phyloP scores from a whole-genome alignment of 2,113 vertebrate species.

The Odobenus rosmarus region DNA sequence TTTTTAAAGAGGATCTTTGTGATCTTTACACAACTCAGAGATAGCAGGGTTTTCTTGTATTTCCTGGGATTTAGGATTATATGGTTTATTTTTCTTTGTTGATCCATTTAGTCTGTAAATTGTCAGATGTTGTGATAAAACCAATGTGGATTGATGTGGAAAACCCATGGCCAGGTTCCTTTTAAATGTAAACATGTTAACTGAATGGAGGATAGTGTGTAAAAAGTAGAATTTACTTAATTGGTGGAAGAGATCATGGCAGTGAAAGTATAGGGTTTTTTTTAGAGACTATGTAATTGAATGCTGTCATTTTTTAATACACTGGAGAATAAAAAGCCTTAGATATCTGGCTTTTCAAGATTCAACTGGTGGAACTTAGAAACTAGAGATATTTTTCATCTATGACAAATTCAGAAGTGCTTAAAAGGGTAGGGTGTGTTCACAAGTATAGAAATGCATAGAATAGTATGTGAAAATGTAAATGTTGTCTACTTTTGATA shows the following conservation, averaged over 20 bases:
- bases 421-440: not conserved
- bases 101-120: not conserved
- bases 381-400: not conserved
- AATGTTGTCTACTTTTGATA: constrained; percentile 18
- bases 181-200: not conserved
- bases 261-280: not conserved
- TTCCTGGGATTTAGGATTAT: not conserved
- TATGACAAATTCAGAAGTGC: not conserved
- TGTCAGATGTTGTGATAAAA: not conserved
- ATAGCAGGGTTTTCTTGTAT: not conserved
- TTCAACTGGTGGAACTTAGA: constrained; percentile 61
- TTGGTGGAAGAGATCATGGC: not conserved
- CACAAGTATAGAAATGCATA: not conserved
- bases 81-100: not conserved
- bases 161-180: not conserved
- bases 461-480: not conserved
- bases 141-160: not conserved
- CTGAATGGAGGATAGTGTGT: not conserved
- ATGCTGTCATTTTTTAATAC: not conserved
- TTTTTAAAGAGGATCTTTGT: constrained; percentile 10
- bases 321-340: not conserved
- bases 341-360: not conserved
- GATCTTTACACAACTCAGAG: not conserved
- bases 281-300: not conserved
- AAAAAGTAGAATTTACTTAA: constrained; percentile 4